A percentile compares a stretch with the other conserved stretches of the same genome.
These are phyloP conservation scores for Epizoanthus scotinus DNA, from an alignment of 92 coral and sea anemone genomes.

Conservation along the genomic window DNA sequence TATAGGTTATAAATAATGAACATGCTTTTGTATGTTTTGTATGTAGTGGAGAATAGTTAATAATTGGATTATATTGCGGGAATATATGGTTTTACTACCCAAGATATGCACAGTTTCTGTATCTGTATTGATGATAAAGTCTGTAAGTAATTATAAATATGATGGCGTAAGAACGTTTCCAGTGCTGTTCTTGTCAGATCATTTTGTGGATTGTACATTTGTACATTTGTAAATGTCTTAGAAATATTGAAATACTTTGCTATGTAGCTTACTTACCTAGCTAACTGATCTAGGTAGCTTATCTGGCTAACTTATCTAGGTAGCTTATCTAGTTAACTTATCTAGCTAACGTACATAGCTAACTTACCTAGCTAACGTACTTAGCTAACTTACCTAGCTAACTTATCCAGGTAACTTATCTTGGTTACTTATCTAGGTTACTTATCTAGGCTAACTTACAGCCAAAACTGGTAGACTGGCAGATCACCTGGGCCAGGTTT, in stretches of 20 bases:
- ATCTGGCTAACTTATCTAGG: too few species aligned
- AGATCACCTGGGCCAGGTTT: too few species aligned
- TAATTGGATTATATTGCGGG: conserved; percentile 20
- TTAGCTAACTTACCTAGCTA: too few species aligned
- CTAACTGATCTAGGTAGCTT: too few species aligned
- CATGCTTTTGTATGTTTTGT: conserved; percentile 42
- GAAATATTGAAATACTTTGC: conserved; percentile 39
- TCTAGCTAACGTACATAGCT: too few species aligned
- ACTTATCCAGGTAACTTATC: too few species aligned
- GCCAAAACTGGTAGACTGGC: conserved; percentile 13
- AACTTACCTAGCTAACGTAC: too few species aligned
- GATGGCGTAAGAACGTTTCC: neutral
- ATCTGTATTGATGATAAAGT: conserved; percentile 25
- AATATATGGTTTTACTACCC: conserved; percentile 24
- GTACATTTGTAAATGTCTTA: conserved; percentile 66
- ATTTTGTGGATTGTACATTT: conserved; percentile 55
- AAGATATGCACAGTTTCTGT: conserved; percentile 25
- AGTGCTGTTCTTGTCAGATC: conserved; percentile 4
- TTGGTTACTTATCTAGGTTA: too few species aligned
- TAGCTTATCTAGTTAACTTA: too few species aligned
- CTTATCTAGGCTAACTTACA: too few species aligned
- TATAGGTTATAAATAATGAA: conserved; percentile 41
- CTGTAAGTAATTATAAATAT: conserved; percentile 46
- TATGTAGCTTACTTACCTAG: conserved; percentile 40
- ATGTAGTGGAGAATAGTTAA: conserved; percentile 34